Evolutionary conservation across 2,113 vertebrate species (phyloP), one percentile per base, ranked within the genome.

Genomic region (Lanius collurio): DNA sequence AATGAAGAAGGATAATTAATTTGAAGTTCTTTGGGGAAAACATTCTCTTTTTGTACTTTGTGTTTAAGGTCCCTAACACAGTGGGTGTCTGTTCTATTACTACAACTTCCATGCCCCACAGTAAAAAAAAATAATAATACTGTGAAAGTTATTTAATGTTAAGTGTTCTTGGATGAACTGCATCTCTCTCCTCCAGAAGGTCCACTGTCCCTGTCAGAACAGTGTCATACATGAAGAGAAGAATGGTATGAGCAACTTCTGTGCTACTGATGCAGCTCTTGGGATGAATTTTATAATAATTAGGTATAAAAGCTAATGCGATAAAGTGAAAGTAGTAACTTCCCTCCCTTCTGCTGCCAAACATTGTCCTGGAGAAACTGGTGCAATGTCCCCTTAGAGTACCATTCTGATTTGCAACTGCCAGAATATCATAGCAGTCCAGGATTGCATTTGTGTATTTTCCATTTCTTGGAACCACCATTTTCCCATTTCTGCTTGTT

Each of bases 61-160:
- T 87, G 93, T 95, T 63, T 74, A 88, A 95, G 68, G 68, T 91
- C 56, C 22, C 30, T 80, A 35, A 37, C 71, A 80, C 82, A 83
- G 37, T 49, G 13, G 71, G 85, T 2, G 13, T 41, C 52, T 94
- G 46, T 93, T 90, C 76, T 88, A 56, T 83, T 77, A 70, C 64
- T 86, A 37, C 50, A 80, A 80, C 55, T 94, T 93, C 60, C 41
- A 91, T 52, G 56, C 11, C 16, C 60, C 68, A 86, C 27, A 88
- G 59, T 81, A 93, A 96, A 67, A 91, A 91, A 69, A 86, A 95
- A 93, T 65, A 94, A 94, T 85, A 77, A 78, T 53, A 46, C 50
- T 41, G 30, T 80, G 65, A 31, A 86, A 87, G 57, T 91, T 89
- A 89, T 44, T 91, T 83, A 77, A 77, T 5, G 2, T 37, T 89